These are phyloP conservation scores for Haemorhous mexicanus DNA, from an alignment of 2,113 vertebrate species.

Conservation along the genomic window DNA sequence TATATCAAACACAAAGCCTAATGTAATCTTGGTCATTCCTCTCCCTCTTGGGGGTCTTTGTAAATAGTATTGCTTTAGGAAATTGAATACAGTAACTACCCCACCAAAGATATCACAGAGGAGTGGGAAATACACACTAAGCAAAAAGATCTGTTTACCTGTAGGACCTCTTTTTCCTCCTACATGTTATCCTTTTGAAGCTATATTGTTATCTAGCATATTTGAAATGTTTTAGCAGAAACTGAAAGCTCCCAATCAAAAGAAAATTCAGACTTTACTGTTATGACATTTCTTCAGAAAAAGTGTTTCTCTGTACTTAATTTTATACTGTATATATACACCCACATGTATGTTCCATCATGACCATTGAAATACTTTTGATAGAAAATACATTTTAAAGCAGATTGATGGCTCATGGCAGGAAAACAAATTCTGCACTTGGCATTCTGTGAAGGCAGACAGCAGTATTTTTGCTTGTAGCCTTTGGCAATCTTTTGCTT, in stretches of 20 bases:
- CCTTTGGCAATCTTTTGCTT: not conserved
- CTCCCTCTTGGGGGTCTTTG: slow-evolving; percentile 37
- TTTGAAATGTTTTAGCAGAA: not conserved
- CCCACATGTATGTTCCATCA: not conserved
- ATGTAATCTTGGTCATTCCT: not conserved
- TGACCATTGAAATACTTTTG: not conserved
- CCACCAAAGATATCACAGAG: not conserved
- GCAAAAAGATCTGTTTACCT: not conserved
- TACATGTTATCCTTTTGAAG: not conserved
- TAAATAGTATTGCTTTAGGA: slow-evolving; percentile 32
- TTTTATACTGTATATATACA: not conserved
- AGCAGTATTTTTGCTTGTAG: not conserved
- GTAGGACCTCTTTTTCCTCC: not conserved
- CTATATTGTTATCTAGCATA: not conserved
- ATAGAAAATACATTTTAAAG: not conserved
- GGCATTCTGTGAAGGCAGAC: not conserved
- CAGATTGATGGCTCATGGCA: not conserved
- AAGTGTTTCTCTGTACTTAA: not conserved
- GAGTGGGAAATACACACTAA: not conserved
- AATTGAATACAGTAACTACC: not conserved
- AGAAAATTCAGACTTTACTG: not conserved
- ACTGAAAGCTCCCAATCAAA: not conserved
- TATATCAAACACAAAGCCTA: slow-evolving; percentile 45
- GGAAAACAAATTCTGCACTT: not conserved
- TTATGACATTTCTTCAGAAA: accelerated